These are phyloP conservation scores for Microctonus hyperodae DNA, from an alignment of 2,888 invertebrate species.

Conservation along the genomic window DNA sequence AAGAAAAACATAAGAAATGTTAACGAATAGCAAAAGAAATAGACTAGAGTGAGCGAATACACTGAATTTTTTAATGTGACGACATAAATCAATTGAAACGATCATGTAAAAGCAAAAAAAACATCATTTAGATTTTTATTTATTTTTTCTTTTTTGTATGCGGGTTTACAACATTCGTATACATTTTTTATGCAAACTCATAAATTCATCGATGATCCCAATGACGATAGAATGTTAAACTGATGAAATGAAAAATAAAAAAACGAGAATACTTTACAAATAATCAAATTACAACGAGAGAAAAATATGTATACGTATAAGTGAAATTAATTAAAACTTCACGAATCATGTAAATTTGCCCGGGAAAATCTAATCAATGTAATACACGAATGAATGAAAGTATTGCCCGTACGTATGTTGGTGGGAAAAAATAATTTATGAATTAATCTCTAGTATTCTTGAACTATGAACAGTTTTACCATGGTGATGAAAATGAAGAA, in stretches of 20 bases:
- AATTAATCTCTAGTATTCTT: slow-evolving; percentile 29
- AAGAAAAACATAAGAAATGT: background rate
- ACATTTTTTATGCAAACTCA: no score
- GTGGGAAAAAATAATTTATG: background rate
- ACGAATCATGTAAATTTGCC: background rate
- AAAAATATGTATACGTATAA: background rate
- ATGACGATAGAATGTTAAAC: no score
- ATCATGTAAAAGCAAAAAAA: background rate
- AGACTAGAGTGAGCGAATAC: background rate
- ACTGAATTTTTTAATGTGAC: background rate
- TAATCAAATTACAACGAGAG: background rate
- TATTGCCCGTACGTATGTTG: slow-evolving; percentile 11
- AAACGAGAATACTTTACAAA: no score
- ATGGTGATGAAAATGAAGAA: slow-evolving; percentile 3
- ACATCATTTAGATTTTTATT: background rate
- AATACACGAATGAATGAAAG: background rate
- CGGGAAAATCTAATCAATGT: background rate
- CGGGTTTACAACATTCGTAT: no score
- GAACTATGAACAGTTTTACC: slow-evolving; percentile 7
- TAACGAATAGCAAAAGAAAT: no score
- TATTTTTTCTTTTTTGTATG: no score
- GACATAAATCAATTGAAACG: background rate
- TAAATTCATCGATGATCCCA: no score
- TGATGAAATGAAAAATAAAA: no score
- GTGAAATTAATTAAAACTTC: background rate